Base-by-base conservation (phyloP, 1,140 invertebrate species). In the Heterodera schachtii region DNA sequence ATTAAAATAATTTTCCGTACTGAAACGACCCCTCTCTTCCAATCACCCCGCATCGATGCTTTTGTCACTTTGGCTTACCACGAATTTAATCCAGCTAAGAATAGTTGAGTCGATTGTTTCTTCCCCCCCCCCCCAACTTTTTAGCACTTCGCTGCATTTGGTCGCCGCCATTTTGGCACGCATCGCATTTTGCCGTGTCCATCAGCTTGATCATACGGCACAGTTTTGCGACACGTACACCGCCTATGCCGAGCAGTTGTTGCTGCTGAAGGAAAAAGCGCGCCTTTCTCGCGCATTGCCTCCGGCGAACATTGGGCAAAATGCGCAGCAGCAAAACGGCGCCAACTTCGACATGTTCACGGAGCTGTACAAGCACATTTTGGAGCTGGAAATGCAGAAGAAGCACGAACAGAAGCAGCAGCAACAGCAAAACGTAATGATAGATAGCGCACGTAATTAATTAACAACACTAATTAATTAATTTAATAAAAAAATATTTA, bases 181-280 rank as follows among this genome's bases (percentile, higher is more conserved):
- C 19, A 73, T 73, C 1, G 71, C 71, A 21, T 73, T n/a, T 73
- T 41, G 44, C n/a, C n/a, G n/a, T 8, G 71, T 8, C n/a, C 49
- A 47, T 19, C 71, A 19, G n/a, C n/a, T 19, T 11, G 5, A 1
- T 31, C 49, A n/a, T 5, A 21, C 41, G 49, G 19, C 6, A 19
- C n/a, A 73, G 49, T 73, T 73, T 73, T 21, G 44, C n/a, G 49
- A n/a, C 19, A 73, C 46, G 49, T 73, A 73, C 49, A 41, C 49
- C 19, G 49, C n/a, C 49, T 47, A 21, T 8, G 21, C 71, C 7
- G 49, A 73, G 41, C 16, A 73, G n/a, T 31, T 73, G 19, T 7
- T 73, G 46, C 8, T 73, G 49, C n/a, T n/a, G 49, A 73, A 73
- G 49, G 71, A 73, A 73, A 16, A 21, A 21, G 49, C 49, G 19